phyloP scores from a whole-genome alignment of 2,888 invertebrate genomes.

The Creontiades dilutus region DNA sequence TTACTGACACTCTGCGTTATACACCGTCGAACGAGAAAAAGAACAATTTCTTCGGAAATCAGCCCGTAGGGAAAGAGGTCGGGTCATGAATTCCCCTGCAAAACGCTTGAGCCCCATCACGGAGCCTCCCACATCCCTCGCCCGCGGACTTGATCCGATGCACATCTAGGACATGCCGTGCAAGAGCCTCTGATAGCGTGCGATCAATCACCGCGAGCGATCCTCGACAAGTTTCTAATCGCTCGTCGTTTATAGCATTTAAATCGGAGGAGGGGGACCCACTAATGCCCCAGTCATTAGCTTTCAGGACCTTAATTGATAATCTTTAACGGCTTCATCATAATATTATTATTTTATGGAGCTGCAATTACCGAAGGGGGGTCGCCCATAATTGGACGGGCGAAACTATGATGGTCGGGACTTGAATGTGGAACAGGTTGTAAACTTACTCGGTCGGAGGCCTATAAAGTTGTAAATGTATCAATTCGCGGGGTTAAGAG shows the following conservation, averaged over 20 bases:
- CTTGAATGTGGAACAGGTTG: slow-evolving; percentile 57
- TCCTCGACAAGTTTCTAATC: slow-evolving; percentile 65
- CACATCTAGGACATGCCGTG: slow-evolving; percentile 64
- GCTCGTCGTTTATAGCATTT: slow-evolving; percentile 48
- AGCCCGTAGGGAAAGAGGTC: slow-evolving; percentile 13
- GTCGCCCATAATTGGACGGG: slow-evolving; percentile 36
- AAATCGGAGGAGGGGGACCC: slow-evolving; percentile 23
- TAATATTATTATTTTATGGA: slow-evolving; percentile 54
- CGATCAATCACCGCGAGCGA: slow-evolving; percentile 62
- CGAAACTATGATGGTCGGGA: slow-evolving; percentile 31
- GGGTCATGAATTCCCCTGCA: slow-evolving; percentile 45
- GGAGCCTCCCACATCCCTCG: slow-evolving; percentile 35
- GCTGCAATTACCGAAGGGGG: slow-evolving; percentile 37
- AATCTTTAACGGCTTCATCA: slow-evolving; percentile 61
- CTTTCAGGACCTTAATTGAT: slow-evolving; percentile 55
- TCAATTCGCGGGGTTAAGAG: slow-evolving; percentile 49
- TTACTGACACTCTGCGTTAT: too few relatives aligned
- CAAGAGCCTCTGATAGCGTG: slow-evolving; percentile 50
- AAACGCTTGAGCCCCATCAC: not conserved
- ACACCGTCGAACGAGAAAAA: too few relatives aligned
- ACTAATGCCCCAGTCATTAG: slow-evolving; percentile 57
- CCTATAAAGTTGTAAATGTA: slow-evolving; percentile 59
- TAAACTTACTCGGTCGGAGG: slow-evolving; percentile 44
- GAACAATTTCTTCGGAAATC: not conserved
- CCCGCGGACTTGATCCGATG: slow-evolving; percentile 62